A percentile compares a stretch with the other conserved stretches of the same genome.
These are phyloP conservation scores for Caradrina clavipalpis DNA, from an alignment of 2,888 invertebrate species.

Conservation along the genomic window DNA sequence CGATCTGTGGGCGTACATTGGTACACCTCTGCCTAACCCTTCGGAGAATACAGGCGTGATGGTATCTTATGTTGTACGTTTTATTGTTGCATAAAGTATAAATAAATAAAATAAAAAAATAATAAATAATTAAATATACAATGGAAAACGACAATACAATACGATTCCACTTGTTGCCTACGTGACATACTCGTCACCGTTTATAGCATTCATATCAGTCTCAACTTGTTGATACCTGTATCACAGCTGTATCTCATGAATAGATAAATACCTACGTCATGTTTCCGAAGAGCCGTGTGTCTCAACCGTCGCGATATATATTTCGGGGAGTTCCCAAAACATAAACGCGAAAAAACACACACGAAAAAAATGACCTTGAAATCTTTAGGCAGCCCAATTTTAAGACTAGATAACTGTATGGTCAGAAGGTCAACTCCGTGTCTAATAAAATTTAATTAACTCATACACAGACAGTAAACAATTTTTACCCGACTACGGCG, in stretches of 20 bases:
- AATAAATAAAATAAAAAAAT: no score
- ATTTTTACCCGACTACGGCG: no score
- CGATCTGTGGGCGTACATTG: no score
- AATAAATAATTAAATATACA: no score
- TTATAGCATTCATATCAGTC: conserved; percentile 2
- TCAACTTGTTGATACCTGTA: not conserved
- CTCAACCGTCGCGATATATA: not conserved
- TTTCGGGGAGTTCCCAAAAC: conserved; percentile 26
- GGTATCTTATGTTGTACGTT: no score
- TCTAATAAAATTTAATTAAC: not conserved
- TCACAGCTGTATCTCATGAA: not conserved
- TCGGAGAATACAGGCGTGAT: no score
- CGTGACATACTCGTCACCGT: not conserved
- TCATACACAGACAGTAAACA: no score
- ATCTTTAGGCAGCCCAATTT: not conserved
- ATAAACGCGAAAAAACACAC: conserved; percentile 3
- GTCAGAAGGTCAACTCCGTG: conserved; percentile 20
- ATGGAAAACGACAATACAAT: not conserved
- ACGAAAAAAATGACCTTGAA: conserved; percentile 50
- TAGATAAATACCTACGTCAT: conserved; percentile 12
- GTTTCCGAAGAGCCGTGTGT: not conserved
- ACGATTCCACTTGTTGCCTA: not conserved
- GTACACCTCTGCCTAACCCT: no score
- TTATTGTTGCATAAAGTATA: no score
- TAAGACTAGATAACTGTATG: not conserved